Conservation (phyloP, 2,113 vertebrate species). For the Echinops telfairi region DNA sequence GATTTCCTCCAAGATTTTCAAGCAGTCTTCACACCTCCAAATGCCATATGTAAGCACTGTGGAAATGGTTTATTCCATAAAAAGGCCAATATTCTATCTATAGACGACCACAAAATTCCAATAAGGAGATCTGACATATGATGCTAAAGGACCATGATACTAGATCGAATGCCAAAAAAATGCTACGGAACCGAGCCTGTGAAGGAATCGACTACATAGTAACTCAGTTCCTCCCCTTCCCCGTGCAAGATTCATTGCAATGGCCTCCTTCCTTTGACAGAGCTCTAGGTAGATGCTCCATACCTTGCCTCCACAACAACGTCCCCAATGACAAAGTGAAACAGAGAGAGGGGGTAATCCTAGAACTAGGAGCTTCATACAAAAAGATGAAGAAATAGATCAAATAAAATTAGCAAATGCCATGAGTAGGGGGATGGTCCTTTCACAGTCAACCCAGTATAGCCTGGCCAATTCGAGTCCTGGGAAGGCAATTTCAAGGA, state of each 20-base stretch:
- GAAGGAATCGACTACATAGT: neutral
- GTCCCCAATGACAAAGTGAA: too few species aligned
- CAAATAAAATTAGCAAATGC: too few species aligned
- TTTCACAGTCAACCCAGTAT: too few species aligned
- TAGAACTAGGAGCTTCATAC: too few species aligned
- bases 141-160: constrained; percentile 26
- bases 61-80: neutral
- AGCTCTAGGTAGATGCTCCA: too few species aligned
- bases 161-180: constrained; percentile 15
- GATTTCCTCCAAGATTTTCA: constrained; percentile 51
- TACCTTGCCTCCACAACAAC: too few species aligned
- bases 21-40: constrained; percentile 46
- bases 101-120: constrained; percentile 20
- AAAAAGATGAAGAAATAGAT: too few species aligned
- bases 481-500: too few species aligned
- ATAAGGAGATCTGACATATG: neutral
- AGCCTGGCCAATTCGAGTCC: too few species aligned
- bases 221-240: neutral
- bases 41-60: constrained; percentile 42
- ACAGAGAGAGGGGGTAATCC: too few species aligned
- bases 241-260: neutral
- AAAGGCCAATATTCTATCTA: constrained; percentile 35
- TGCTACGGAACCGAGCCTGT: neutral
- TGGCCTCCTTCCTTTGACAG: neutral
- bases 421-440: too few species aligned